Conservation (phyloP, 2,113 vertebrate species). For the Paralichthys olivaceus region DNA sequence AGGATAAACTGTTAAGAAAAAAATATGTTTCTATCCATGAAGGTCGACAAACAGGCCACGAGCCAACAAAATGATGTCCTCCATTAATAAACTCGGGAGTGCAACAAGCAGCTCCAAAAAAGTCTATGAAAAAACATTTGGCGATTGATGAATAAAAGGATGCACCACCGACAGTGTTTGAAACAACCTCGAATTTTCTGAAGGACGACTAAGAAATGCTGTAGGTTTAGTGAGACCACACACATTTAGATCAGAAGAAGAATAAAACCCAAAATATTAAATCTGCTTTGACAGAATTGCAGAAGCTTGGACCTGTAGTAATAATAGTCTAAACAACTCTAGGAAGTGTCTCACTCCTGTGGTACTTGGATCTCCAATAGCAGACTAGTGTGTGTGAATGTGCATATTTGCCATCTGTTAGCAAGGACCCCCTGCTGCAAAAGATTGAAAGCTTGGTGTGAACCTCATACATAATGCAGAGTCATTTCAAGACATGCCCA, state of each 20-base stretch:
- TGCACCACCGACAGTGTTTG: neutral
- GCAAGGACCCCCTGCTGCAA: constrained; percentile 62
- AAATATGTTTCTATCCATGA: neutral
- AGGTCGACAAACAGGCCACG: constrained; percentile 5
- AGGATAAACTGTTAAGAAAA: neutral
- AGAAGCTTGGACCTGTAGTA: neutral
- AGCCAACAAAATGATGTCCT: neutral
- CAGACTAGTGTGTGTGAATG: constrained; percentile 27
- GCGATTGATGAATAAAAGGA: neutral
- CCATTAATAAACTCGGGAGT: constrained; percentile 4
- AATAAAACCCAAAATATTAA: too few relatives aligned
- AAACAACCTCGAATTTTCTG: neutral
- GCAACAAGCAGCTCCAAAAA: neutral
- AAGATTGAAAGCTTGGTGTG: constrained; percentile 73
- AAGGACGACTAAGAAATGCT: neutral
- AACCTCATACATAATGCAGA: constrained; percentile 75
- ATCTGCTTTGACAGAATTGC: neutral
- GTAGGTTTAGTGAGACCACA: too few relatives aligned
- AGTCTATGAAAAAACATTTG: neutral
- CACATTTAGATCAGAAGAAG: neutral
- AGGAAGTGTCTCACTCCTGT: constrained; percentile 21
- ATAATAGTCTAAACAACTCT: neutral
- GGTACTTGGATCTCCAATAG: constrained; percentile 4
- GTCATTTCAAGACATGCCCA: constrained; percentile 30
- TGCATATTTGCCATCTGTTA: constrained; percentile 70